These are phyloP conservation scores for Erynnis tages DNA, from an alignment of 2,888 invertebrate species.

Conservation along the genomic window DNA sequence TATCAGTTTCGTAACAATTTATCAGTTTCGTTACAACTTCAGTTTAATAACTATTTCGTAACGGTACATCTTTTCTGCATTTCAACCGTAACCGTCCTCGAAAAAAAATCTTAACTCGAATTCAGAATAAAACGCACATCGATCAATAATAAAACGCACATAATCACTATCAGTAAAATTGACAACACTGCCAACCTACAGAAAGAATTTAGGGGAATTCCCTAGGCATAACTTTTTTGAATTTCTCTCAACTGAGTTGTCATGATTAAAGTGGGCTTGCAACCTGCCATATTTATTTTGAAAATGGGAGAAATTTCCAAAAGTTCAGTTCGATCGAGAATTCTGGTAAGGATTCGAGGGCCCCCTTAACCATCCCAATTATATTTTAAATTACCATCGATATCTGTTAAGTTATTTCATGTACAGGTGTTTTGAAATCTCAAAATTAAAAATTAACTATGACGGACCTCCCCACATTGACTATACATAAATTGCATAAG, in stretches of 20 bases:
- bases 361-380: too few species aligned
- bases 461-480: too few species aligned
- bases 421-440: too few species aligned
- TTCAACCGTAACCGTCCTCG: conserved; percentile 1
- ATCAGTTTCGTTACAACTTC: background rate
- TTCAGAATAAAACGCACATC: conserved; percentile 13
- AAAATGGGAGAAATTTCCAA: conserved; percentile 30
- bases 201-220: conserved; percentile 24
- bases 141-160: background rate
- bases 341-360: conserved; percentile 35
- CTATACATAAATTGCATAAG: too few species aligned
- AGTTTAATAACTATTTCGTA: background rate
- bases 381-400: too few species aligned
- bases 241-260: conserved; percentile 33
- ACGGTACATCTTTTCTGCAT: background rate
- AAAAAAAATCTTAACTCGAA: conserved; percentile 16
- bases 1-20: too few species aligned
- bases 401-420: too few species aligned
- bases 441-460: too few species aligned
- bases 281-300: conserved; percentile 33
- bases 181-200: conserved; percentile 25
- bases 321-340: conserved; percentile 32
- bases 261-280: conserved; percentile 27
- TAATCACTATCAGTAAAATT: background rate
- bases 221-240: conserved; percentile 29